Base-by-base conservation (phyloP, 2,797 vertebrate genomes). In the Mormyrus proboscirostris region DNA sequence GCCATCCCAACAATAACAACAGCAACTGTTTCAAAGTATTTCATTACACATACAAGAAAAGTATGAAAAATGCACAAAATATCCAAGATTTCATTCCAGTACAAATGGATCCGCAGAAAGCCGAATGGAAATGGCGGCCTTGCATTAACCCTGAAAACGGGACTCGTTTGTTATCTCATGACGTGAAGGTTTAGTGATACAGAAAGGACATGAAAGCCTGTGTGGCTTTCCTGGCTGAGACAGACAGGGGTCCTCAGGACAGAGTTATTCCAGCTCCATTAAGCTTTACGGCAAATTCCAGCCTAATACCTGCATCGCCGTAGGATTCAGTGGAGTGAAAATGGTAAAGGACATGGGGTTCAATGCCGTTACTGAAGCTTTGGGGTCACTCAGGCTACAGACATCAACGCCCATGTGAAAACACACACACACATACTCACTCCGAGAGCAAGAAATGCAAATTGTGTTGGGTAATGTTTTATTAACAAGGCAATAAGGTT, bases 271-370 rank as follows among this genome's bases (percentile, higher is more conserved):
- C 51, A 94, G 95, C 94, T 94, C 94, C 94, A 96, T 95, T 95
- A 95, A 91, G 93, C 94, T 94, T 93, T 90, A 91, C 90, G 91
- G 93, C 92, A 94, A 93, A 95, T 93, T 93, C 94, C 91, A 92
- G 88, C 92, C 93, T 94, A 93, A 95, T 95, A 95, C 94, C 94
- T 95, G 94, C 94, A 94, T 94, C 94, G 93, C 94, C 92, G 55
- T 92, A 87, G 79, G 90, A 94, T 90, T 92, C 93, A 91, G 91
- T 90, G 92, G 91, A 92, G 92, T 93, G 94, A 93, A 90, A 93
- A 91, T 90, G 86, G 92, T 94, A 93, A 94, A 38, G 65, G 49
- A 69, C 29, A 29, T 22, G 16, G 62, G 47, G 33, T 76, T 49
- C 44, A 38, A 92, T 92, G 89, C 55, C 93, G 93, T 93, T 93